Conservation (phyloP, 2,888 invertebrate species). For the Panzeria rudis region DNA sequence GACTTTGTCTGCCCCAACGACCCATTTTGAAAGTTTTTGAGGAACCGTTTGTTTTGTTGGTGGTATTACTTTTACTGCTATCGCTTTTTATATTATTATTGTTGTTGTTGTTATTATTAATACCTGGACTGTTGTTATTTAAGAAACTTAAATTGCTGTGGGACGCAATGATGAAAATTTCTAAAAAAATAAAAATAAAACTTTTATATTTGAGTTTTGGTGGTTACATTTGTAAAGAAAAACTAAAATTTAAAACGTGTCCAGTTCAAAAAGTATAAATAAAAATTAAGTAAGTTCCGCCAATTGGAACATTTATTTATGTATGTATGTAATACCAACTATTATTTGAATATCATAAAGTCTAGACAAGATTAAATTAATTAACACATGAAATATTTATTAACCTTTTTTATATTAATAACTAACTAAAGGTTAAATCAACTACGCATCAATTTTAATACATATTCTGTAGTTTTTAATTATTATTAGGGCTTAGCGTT, state of each 20-base stretch:
- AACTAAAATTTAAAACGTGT: background rate
- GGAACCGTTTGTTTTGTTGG: constrained; percentile 63
- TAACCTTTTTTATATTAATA: background rate
- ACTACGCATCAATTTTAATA: background rate
- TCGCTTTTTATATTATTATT: constrained; percentile 31
- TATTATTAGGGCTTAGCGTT: background rate
- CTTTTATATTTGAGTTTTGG: too few species aligned
- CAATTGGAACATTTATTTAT: too few species aligned
- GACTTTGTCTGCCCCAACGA: constrained; percentile 83
- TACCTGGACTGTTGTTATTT: constrained; percentile 31
- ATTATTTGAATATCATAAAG: background rate
- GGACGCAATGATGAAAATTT: constrained; percentile 64
- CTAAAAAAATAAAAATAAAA: constrained; percentile 25
- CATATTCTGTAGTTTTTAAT: background rate
- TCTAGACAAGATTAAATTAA: background rate
- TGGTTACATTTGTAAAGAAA: background rate
- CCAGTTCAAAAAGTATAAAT: too few species aligned
- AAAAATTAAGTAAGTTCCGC: too few species aligned
- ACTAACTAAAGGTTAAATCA: background rate
- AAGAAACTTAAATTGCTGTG: constrained; percentile 27
- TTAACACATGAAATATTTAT: background rate
- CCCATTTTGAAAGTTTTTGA: constrained; percentile 79
- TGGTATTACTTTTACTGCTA: constrained; percentile 8
- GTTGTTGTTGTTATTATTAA: constrained; percentile 21
- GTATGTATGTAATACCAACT: too few species aligned